Percentiles rank a stretch among this genome's conserved stretches.
phyloP scores from a whole-genome alignment of 2,888 invertebrate genomes.

The Deroplatys truncata region DNA sequence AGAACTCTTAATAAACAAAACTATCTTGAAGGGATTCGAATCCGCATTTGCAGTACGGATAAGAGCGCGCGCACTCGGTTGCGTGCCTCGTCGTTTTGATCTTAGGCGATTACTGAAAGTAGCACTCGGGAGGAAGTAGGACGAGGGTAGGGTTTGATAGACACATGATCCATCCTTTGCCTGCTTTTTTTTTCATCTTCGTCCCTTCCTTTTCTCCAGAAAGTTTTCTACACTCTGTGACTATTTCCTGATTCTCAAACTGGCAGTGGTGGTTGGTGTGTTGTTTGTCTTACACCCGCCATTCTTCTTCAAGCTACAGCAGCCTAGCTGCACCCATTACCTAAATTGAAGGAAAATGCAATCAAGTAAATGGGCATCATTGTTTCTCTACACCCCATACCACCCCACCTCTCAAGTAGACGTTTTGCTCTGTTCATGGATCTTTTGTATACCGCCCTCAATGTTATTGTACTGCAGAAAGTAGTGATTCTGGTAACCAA shows the following conservation, averaged over 20 bases:
- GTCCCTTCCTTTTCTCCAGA: not conserved
- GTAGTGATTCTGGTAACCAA: not conserved
- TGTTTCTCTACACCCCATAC: constrained; percentile 14
- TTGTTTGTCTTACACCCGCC: not conserved
- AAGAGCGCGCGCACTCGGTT: not conserved
- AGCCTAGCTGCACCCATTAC: constrained; percentile 25
- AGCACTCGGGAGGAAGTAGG: not conserved
- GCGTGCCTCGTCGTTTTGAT: not conserved
- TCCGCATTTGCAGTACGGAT: too few relatives aligned
- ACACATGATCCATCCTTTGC: not conserved
- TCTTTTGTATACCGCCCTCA: not conserved
- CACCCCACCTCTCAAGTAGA: not conserved
- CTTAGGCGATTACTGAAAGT: not conserved
- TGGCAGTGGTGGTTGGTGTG: not conserved
- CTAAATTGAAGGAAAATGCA: constrained; percentile 32
- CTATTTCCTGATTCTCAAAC: not conserved
- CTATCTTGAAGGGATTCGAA: too few relatives aligned
- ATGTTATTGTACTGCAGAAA: not conserved
- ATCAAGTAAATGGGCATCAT: constrained; percentile 31
- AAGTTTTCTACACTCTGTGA: not conserved
- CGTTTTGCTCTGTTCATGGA: not conserved
- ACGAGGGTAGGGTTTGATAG: not conserved
- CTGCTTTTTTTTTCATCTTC: not conserved
- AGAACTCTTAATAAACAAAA: too few relatives aligned
- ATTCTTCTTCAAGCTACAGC: not conserved